Base-by-base conservation (phyloP, 2,888 invertebrate genomes). In the Magallana nippona region DNA sequence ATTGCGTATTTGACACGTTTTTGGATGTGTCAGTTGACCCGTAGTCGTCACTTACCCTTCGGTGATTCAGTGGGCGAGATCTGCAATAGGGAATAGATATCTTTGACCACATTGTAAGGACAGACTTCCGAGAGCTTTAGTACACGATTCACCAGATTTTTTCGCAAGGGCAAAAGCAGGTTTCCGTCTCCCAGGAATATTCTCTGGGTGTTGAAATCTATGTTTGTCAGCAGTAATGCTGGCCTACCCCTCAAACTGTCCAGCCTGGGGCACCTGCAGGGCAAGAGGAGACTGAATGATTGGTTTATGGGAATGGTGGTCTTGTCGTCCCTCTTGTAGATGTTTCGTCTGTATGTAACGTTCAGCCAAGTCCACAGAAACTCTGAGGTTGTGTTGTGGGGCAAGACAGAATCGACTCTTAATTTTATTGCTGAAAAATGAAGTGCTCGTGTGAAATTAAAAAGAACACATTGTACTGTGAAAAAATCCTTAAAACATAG, bases 111-210 rank as follows among this genome's bases (percentile, higher is more conserved):
- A 27, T 71, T 27, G 32, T 71, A 19, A 1, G 71, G 71, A 32
- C 71, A 71, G 22, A 32, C 32, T 13, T 22, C 19, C 2, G 71
- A 71, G 15, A 22, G 22, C 13, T 15, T 32, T 71, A 19, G 22
- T 15, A 71, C 32, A 32, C 22, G 32, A 13, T 27, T 10, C 44
- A 44, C 8, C 3, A 71, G 27, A 22, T 27, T 15, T 15, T 71
- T 27, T 17, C 27, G 13, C 32, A 22, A 22, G 22, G 71, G 71
- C 15, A 71, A 22, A 71, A 71, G 32, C 27, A 71, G 71, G 27
- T 71, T 32, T 13, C 71, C 32, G 71, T 71, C 71, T 32, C 71
- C 71, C 5, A 71, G 15, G 15, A 71, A 71, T 11, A 71, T 71
- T 22, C 15, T 27, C 27, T 27, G 11, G 15, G 22, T 71, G 32